Base-by-base conservation (phyloP, 1,140 invertebrate species). In the Scylla paramamosain region DNA sequence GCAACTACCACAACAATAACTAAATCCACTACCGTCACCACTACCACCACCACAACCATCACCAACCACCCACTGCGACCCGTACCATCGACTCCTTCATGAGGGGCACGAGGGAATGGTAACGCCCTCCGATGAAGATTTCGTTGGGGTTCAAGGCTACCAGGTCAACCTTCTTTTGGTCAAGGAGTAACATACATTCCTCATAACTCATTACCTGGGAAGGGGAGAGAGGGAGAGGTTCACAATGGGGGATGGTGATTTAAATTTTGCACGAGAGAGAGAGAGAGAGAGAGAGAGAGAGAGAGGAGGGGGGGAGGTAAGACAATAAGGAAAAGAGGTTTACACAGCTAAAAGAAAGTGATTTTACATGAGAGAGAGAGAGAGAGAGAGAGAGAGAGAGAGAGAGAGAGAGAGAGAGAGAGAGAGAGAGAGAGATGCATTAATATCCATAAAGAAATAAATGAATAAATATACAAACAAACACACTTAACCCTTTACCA, bases 41-140 rank as follows among this genome's bases (percentile, higher is more conserved):
- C n/a, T n/a, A n/a, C n/a, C n/a, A n/a, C n/a, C n/a, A n/a, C n/a
- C n/a, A n/a, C n/a, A n/a, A n/a, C n/a, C n/a, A n/a, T n/a, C n/a
- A n/a, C n/a, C n/a, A n/a, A n/a, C n/a, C n/a, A n/a, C n/a, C 77
- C 29, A 46, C 77, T n/a, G 46, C 14, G 39, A 20, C 16, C 92
- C 96, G 77, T 67, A 96, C 97, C 96, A 87, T 96, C 89, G 98
- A 97, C 96, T 99, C 98, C 96, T 98, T 98, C 97, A 98, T 97
- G 94, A 99, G 98, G 8, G 99, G 99, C 3, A 99, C 98, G 89
- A 99, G 97, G 97, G 99, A 99, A 97, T 99, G 98, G 96, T 99
- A 99, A 89, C 99, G 97, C 0, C 99, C 99, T 88, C 98, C 99
- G 67, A 98, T 98, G 97, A 99, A 99, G 20, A 99, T 98, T 97